Evolutionary conservation across 1,140 invertebrate species (phyloP).

Genomic region (Polypedilum pembai): DNA sequence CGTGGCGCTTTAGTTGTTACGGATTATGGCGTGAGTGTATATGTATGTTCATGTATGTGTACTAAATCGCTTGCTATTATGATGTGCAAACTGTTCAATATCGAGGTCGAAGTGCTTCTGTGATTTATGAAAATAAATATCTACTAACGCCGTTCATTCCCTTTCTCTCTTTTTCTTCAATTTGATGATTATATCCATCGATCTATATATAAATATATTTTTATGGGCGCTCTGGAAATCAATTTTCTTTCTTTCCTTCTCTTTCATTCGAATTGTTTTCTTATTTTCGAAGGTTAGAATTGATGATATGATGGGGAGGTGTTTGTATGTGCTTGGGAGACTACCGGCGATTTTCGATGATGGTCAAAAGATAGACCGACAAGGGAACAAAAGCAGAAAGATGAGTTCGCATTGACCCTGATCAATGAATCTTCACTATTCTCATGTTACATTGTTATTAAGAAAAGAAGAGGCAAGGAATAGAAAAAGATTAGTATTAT

Average conservation of each 20-base stretch:
- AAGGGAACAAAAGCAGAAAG: neutral
- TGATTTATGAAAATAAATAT: conserved; percentile 20
- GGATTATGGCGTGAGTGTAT: neutral
- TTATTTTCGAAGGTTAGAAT: conserved; percentile 12
- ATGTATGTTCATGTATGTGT: neutral
- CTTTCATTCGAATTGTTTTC: conserved; percentile 5
- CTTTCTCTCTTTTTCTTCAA: neutral
- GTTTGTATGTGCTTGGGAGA: neutral
- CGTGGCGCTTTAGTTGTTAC: conserved; percentile 2
- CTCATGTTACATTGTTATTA: too few relatives aligned
- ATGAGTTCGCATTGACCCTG: conserved; percentile 15
- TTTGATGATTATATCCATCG: conserved; percentile 2
- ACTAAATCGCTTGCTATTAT: conserved; percentile 13
- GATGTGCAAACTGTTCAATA: conserved; percentile 17
- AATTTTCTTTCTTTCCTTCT: neutral
- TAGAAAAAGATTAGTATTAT: too few relatives aligned
- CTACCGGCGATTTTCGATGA: neutral
- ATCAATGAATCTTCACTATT: neutral
- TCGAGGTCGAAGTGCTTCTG: conserved; percentile 15
- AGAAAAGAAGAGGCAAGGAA: too few relatives aligned
- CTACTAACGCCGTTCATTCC: neutral
- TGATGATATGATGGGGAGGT: conserved; percentile 10
- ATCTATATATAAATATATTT: conserved; percentile 4
- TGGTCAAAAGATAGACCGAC: neutral
- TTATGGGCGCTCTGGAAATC: conserved; percentile 2